Percentiles rank a stretch among this genome's conserved stretches.
These are phyloP conservation scores for Platyrinchus mystaceus DNA, from an alignment of 2,797 vertebrate species.

Conservation along the genomic window DNA sequence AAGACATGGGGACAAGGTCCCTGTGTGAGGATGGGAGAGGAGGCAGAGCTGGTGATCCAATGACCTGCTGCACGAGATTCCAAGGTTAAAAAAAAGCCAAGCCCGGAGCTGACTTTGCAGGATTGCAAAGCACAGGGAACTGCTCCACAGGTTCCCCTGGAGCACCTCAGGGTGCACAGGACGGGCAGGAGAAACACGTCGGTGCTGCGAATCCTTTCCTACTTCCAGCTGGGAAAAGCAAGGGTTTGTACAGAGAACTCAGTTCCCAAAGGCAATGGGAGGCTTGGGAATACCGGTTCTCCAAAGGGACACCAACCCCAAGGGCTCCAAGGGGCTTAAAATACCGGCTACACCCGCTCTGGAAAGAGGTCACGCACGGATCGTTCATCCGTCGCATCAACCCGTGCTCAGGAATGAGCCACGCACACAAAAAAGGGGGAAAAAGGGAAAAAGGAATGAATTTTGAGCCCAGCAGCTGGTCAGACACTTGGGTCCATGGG, in stretches of 20 bases:
- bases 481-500: rapidly evolving
- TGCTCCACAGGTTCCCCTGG: background rate
- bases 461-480: background rate
- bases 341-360: rapidly evolving
- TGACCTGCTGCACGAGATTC: rapidly evolving
- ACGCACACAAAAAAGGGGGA: rapidly evolving
- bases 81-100: background rate
- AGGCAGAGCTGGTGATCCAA: background rate
- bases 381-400: background rate
- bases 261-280: rapidly evolving
- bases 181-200: background rate
- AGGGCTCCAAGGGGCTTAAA: background rate
- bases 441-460: background rate
- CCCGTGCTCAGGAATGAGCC: rapidly evolving
- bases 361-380: background rate
- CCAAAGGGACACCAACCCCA: background rate
- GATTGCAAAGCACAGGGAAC: background rate
- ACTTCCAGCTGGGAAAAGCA: background rate
- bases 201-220: background rate
- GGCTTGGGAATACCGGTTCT: background rate
- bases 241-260: background rate
- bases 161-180: rapidly evolving
- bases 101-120: background rate
- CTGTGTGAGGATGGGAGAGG: background rate
- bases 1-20: background rate